phyloP scores from a whole-genome alignment of 2,113 vertebrate genomes.

The Pimephales promelas region DNA sequence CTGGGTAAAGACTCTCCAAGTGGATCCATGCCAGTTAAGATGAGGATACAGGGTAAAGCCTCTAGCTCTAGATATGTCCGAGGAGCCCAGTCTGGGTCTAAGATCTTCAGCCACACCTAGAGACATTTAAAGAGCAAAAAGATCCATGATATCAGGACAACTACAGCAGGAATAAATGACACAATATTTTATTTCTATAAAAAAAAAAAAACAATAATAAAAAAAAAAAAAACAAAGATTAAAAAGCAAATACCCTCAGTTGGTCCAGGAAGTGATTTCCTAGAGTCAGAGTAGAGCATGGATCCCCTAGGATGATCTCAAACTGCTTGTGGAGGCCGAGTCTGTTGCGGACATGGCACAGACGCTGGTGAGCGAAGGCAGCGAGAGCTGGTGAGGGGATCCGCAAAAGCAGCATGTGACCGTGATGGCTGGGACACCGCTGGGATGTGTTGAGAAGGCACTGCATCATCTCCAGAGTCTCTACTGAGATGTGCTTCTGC shows the following conservation, averaged over 20 bases:
- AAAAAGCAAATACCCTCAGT: slow-evolving; percentile 81
- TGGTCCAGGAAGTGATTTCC: slow-evolving; percentile 88
- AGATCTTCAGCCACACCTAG: slow-evolving; percentile 91
- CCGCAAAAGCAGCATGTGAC: slow-evolving; percentile 94
- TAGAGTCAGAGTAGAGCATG: slow-evolving; percentile 81
- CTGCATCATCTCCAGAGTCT: slow-evolving; percentile 94
- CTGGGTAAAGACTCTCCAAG: slow-evolving; percentile 93
- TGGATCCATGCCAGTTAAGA: slow-evolving; percentile 90
- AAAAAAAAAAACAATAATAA: neutral
- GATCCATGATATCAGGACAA: neutral
- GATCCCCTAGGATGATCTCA: slow-evolving; percentile 91
- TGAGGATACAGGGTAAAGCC: slow-evolving; percentile 94
- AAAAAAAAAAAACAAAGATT: neutral
- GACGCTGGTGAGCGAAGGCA: slow-evolving; percentile 85
- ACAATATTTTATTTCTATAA: neutral
- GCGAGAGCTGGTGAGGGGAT: slow-evolving; percentile 91
- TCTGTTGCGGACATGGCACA: slow-evolving; percentile 85
- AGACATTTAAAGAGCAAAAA: slow-evolving; percentile 36
- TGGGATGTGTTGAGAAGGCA: slow-evolving; percentile 85
- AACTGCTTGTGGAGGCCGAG: slow-evolving; percentile 90
- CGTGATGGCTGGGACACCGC: slow-evolving; percentile 86
- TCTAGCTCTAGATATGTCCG: slow-evolving; percentile 92
- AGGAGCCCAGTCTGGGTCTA: slow-evolving; percentile 90
- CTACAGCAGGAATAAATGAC: neutral
- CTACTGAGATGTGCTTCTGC: slow-evolving; percentile 94